Base-by-base conservation (phyloP, 2,113 vertebrate species). In the Saimiri boliviensis region DNA sequence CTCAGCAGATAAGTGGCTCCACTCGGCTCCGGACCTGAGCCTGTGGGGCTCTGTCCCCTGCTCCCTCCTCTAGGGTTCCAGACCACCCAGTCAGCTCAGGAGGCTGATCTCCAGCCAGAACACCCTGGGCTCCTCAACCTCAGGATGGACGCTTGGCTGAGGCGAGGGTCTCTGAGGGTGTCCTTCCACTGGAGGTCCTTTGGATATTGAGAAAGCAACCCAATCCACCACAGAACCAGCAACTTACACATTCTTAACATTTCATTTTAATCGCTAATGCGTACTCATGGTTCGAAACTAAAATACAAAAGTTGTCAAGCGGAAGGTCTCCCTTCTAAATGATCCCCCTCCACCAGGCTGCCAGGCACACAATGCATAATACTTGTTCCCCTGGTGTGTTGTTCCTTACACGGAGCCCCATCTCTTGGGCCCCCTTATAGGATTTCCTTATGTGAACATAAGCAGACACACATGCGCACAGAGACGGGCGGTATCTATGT, bases 401-500 rank as follows among this genome's bases (percentile, higher is more conserved):
- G 13, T 13, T 63, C 60, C 60, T 63, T 63, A 63, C 58, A 60
- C 60, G 5, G 60, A 30, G 60, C 60, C 27, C 4, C 27, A 27
- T 80, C 21, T 37, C 83, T 20, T 0, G 1, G 45, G 76, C 7
- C 6, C 35, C 25, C 37, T 21, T 49, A 10, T 35, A 68, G 37
- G 37, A 47, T 13, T 25, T 37, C n/a, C 49, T 68, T 68, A 68
- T 1, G 23, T 2, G n/a, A 16, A n/a, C 0, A 42, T 0, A 8
- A 25, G 58, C 20, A 27, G 58, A 40, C 2, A 13, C 9, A 23
- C 1, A 25, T 0, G 11, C 5, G 2, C 17, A 27, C 3, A 63
- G 21, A 30, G 25, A 45, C 0, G 16, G 16, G 42, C 2, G 4
- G 23, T 45, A 37, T 37, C 21, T 58, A 23, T 58, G 56, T 23